Conservation (phyloP, 2,113 vertebrate species). For the Eleginops maclovinus region DNA sequence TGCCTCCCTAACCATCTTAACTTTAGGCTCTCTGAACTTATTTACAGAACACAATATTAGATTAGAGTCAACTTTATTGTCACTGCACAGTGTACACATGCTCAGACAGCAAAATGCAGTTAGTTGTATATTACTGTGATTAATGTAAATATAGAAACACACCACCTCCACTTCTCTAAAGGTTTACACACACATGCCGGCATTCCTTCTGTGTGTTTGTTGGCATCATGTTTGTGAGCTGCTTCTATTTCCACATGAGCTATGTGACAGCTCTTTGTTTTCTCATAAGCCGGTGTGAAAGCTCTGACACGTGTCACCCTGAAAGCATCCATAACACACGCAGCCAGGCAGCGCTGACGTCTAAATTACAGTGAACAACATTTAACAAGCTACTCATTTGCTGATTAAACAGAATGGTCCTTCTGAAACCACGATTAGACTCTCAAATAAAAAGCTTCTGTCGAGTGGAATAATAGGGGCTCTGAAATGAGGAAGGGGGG, state of each 20-base stretch:
- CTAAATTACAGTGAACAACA: slow-evolving; percentile 49
- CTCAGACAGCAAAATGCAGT: too few species aligned
- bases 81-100: too few species aligned
- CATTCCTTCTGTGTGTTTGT: neutral
- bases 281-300: slow-evolving; percentile 16
- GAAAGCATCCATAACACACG: slow-evolving; percentile 21
- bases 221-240: neutral
- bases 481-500: slow-evolving; percentile 17
- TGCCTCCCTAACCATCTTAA: neutral
- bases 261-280: slow-evolving; percentile 30
- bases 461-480: slow-evolving; percentile 11
- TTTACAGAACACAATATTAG: too few species aligned
- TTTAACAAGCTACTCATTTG: slow-evolving; percentile 48
- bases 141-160: too few species aligned
- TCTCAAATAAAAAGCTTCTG: slow-evolving; percentile 31
- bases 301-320: slow-evolving; percentile 21
- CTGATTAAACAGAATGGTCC: slow-evolving; percentile 47
- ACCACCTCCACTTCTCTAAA: too few species aligned
- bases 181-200: too few species aligned
- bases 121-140: too few species aligned
- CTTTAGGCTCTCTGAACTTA: neutral
- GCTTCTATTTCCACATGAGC: neutral
- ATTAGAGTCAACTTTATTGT: too few species aligned
- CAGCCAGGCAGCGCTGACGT: slow-evolving; percentile 11
- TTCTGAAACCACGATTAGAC: slow-evolving; percentile 28